phyloP scores from a whole-genome alignment of 2,888 invertebrate genomes.

The Notodonta ziczac region DNA sequence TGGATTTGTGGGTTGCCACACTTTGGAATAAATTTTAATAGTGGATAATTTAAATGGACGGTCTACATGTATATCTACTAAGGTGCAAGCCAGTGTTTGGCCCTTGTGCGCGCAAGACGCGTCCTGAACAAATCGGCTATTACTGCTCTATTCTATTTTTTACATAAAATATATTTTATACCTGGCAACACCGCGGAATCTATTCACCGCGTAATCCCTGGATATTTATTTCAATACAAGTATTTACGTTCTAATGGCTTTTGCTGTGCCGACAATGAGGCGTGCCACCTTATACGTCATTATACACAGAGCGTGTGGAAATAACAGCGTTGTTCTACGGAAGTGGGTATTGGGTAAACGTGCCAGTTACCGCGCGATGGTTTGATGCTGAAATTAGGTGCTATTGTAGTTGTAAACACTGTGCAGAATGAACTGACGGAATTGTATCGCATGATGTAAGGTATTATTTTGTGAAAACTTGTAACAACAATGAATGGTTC shows the following conservation, averaged over 20 bases:
- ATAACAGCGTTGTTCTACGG: conserved; percentile 42
- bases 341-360: conserved; percentile 17
- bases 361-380: conserved; percentile 33
- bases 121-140: too few relatives aligned
- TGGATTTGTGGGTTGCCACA: conserved; percentile 21
- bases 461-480: not conserved
- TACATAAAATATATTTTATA: not conserved
- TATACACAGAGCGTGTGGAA: conserved; percentile 36
- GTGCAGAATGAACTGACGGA: not conserved
- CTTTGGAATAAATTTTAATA: not conserved
- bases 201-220: conserved; percentile 48
- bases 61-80: too few relatives aligned
- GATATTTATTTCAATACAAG: conserved; percentile 70
- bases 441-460: not conserved
- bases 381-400: conserved; percentile 44
- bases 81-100: too few relatives aligned
- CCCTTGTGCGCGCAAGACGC: too few relatives aligned
- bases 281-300: conserved; percentile 48
- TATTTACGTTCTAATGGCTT: conserved; percentile 66
- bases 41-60: too few relatives aligned
- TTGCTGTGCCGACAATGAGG: conserved; percentile 50
- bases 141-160: not conserved
- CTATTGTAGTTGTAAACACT: conserved; percentile 24
- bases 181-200: conserved; percentile 55
- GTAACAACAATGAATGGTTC: too few relatives aligned